Percentiles rank a stretch among this genome's conserved stretches.
These are phyloP conservation scores for Ridgeia piscesae DNA, from an alignment of 1,140 invertebrate genomes.

Conservation along the genomic window DNA sequence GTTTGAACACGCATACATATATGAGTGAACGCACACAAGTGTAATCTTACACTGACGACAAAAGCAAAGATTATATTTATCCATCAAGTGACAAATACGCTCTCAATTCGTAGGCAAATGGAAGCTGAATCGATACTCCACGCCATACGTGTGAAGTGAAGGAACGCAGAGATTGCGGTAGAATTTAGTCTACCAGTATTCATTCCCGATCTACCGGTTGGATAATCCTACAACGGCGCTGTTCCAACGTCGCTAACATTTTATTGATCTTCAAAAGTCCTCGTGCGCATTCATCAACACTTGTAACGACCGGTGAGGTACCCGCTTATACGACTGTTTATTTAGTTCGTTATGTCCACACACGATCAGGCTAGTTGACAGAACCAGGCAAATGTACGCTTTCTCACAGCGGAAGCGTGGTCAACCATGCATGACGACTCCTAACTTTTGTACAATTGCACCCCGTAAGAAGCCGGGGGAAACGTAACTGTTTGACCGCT, in stretches of 20 bases:
- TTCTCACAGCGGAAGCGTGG: too few relatives aligned
- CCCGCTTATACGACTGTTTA: neutral
- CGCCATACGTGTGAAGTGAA: neutral
- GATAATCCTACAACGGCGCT: neutral
- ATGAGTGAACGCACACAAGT: too few relatives aligned
- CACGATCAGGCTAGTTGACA: too few relatives aligned
- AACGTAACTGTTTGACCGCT: too few relatives aligned
- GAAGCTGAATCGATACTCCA: neutral
- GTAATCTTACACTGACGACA: too few relatives aligned
- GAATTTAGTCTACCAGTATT: neutral
- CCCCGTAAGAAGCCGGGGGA: too few relatives aligned
- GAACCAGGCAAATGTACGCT: too few relatives aligned
- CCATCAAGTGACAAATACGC: neutral
- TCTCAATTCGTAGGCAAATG: neutral
- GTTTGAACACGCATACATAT: too few relatives aligned
- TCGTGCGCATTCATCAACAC: neutral
- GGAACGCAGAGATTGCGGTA: neutral
- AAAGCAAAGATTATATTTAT: neutral
- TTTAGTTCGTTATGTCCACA: too few relatives aligned
- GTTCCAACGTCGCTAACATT: neutral
- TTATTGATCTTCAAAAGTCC: neutral
- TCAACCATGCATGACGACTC: too few relatives aligned
- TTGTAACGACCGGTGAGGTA: neutral
- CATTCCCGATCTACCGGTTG: neutral
- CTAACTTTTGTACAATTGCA: too few relatives aligned